Base-by-base conservation (phyloP, 2,888 invertebrate genomes). In the Drosophila neotestacea region DNA sequence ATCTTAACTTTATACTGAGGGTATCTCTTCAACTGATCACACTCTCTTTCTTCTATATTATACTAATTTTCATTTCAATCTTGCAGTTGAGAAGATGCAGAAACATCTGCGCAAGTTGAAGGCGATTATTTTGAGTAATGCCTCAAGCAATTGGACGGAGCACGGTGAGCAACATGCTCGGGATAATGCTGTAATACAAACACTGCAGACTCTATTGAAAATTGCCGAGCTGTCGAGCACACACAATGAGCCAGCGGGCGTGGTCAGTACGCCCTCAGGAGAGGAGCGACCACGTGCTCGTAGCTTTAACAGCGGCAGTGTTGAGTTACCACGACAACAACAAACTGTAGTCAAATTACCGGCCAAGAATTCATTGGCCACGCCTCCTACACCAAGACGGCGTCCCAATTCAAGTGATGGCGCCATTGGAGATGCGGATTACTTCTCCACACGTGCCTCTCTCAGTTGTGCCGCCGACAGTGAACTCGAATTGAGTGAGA, bases 401-500 rank as follows among this genome's bases (percentile, higher is more conserved):
- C 83, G 89, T 4, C 89, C 89, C 22, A 73, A 77, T 32, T 90
- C 91, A 0, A 85, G 85, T 7, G 91, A 91, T 30, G 76, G 48
- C 0, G 79, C 79, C 13, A 81, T 83, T 2, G 84, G 79, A 0
- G 92, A 92, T 65, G 89, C 77, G 0, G 92, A 92, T 58, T 91
- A 88, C 68, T 90, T 91, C 50, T 92, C 92, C 3, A 90, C 92
- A 0, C 86, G 89, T 10, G 90, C 91, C 42, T 92, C 92, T 6
- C 71, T 90, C 1, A 89, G 90, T 50, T 90, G 91, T 41, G 85
- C 89, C 32, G 84, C 84, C 38, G 92, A 92, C 46, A 92, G 91
- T 59, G 92, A 92, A 55, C 70, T 91, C 59, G 92, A 92, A 70
- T 73, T 90, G 5, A 93, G 92, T 61, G 92, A 93, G 64, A 91